phyloP scores from a whole-genome alignment of 2,113 vertebrate species.

The Setophaga kirtlandii region DNA sequence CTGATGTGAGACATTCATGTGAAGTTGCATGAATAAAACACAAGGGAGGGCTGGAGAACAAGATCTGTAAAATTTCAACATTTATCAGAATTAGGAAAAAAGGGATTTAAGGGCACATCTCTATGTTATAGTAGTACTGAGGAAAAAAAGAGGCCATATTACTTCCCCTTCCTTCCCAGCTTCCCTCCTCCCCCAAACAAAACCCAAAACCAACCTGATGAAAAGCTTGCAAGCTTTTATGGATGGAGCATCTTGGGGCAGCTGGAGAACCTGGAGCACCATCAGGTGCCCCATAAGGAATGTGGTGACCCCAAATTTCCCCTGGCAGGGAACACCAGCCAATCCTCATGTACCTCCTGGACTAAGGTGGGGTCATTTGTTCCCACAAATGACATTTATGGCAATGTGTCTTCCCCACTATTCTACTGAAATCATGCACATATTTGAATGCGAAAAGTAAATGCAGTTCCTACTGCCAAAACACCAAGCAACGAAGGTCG shows the following conservation, averaged over 20 bases:
- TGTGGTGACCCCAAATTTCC: not conserved
- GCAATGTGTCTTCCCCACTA: not conserved
- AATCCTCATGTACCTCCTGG: not conserved
- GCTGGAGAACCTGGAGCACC: not conserved
- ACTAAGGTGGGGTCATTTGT: not conserved
- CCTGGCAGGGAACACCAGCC: not conserved
- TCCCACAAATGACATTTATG: not conserved
- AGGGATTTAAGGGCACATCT: not conserved
- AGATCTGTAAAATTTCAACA: not conserved
- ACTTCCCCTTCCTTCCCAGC: not conserved
- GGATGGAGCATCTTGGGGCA: not conserved
- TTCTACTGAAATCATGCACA: not conserved
- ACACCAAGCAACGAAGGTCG: not conserved
- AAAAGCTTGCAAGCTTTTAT: not conserved
- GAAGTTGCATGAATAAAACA: not conserved
- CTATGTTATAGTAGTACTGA: not conserved
- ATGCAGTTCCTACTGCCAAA: not conserved
- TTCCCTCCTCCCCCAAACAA: not conserved
- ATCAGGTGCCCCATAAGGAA: not conserved
- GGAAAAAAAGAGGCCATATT: not conserved
- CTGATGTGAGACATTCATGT: not conserved
- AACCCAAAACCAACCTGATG: not conserved
- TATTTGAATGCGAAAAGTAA: not conserved
- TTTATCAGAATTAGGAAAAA: not conserved
- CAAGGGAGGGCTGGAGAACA: conserved; percentile 3